Evolutionary conservation across 1,140 invertebrate species (phyloP), one percentile per base, ranked within the genome.

Genomic region (Schmidtea mediterranea): DNA sequence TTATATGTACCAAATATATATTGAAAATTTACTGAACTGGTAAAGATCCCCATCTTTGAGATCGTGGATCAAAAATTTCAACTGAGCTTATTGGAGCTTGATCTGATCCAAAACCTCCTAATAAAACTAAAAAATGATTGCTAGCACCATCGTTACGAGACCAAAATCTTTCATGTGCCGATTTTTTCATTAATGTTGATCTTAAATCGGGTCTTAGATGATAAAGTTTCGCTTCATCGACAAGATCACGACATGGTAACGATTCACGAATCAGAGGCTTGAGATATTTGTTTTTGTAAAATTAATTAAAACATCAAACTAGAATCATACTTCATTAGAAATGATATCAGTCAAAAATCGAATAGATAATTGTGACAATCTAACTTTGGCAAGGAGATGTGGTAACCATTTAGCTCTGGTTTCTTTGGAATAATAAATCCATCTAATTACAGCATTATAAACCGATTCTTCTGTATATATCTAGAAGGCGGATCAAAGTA

Each of bases 391-490:
- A 2, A 52, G 26, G 1, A 52, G 22, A 9, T 47, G 13, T 22
- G 50, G 43, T 22, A 52, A 23, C 39, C 46, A 36, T 36, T 43
- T n/a, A 19, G 19, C 23, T 48, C 41, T 40, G 19, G 5, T 46
- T 46, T 43, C 36, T 40, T 24, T 39, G 23, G 37, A 43, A 22
- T 38, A 49, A 15, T 26, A 37, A 32, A 52, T 48, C 53, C 54
- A 55, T 16, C 13, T 5, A 12, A 52, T 51, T 1, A 52, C 38
- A 2, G 51, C 48, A 13, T 52, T 32, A 37, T 52, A 52, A 51
- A 84, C 80, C 76, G 78, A 37, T 38, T 52, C 51, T 38, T 52
- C 51, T 19, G 47, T 41, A 19, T 38, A 18, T 21, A 50, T 38
- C 54, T 50, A 48, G 8, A 49, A 8, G 36, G 36, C n/a, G n/a